A percentile compares a stretch with the other conserved stretches of the same genome.
These are phyloP conservation scores for Pseudopodoces humilis DNA, from an alignment of 2,113 vertebrate species.

Conservation along the genomic window DNA sequence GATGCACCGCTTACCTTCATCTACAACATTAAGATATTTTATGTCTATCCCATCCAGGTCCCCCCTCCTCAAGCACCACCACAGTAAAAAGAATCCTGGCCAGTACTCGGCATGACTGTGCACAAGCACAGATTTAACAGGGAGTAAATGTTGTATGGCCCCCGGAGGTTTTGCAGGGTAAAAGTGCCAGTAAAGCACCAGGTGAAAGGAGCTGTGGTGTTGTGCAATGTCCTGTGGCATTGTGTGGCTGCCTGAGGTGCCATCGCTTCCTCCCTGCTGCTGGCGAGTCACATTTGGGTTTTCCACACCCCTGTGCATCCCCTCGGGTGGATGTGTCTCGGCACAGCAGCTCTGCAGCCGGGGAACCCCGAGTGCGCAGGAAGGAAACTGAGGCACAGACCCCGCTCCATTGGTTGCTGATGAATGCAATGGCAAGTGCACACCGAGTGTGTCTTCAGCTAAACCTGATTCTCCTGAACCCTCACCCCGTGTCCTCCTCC, in stretches of 20 bases:
- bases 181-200: not conserved
- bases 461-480: not conserved
- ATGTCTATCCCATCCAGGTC: not conserved
- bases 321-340: not conserved
- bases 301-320: not conserved
- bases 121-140: not conserved
- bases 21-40: not conserved
- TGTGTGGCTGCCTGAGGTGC: not conserved
- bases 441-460: rapidly evolving
- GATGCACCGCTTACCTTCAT: not conserved
- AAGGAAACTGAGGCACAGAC: conserved; percentile 9
- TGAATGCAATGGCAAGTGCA: rapidly evolving
- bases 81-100: not conserved
- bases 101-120: not conserved
- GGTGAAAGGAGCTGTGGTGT: not conserved
- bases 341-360: not conserved
- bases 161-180: not conserved
- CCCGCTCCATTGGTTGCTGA: not conserved
- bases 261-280: not conserved
- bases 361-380: not conserved
- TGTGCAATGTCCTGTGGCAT: not conserved
- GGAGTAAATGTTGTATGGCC: not conserved
- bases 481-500: not conserved
- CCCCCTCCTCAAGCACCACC: not conserved
- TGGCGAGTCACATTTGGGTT: not conserved